Base-by-base conservation (phyloP, 2,797 vertebrate genomes). In the Eulemur coronatus region DNA sequence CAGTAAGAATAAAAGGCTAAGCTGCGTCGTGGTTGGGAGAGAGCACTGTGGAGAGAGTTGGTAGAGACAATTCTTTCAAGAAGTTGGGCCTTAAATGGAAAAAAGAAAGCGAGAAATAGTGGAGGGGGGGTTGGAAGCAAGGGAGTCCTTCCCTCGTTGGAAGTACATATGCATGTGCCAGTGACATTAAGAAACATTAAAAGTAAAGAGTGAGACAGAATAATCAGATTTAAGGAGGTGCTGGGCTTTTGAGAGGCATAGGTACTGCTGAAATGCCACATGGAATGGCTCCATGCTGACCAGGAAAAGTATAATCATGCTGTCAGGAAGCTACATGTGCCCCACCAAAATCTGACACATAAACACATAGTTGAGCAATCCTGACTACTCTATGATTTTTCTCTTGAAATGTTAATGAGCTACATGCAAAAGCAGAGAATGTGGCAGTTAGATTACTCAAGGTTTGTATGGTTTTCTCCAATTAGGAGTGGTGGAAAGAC, bases 341-440 rank as follows among this genome's bases (percentile, higher is more conserved):
- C 20, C 70, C 35, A 12, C 7, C 15, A 76, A 84, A 30, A 90
- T 84, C 3, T 76, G 65, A 52, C 38, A 92, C 17, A 33, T n/a
- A 84, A 75, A 52, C 41, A 67, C 17, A 14, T 2, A 26, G 24
- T 41, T 4, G 28, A 30, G 55, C n/a, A 30, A 2, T 69, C 41
- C 18, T 75, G 12, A 52, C 13, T 8, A 22, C 7, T 26, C 1
- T 20, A 1, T 33, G 12, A 73, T 38, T 80, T 93, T 85, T 91
- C 89, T 92, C 59, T n/a, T 81, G 41, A 57, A 94, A 85, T 78
- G 15, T 14, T 84, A 73, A 17, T 63, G 41, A 95, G 20, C 4
- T 78, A 13, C 24, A n/a, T 41, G 43, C 26, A 82, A 92, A 95
- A 59, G 30, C 15, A 59, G 69, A 84, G 33, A 80, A 30, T 20